Base-by-base conservation (phyloP, 2,797 vertebrate genomes). In the Aldrovandia affinis region DNA sequence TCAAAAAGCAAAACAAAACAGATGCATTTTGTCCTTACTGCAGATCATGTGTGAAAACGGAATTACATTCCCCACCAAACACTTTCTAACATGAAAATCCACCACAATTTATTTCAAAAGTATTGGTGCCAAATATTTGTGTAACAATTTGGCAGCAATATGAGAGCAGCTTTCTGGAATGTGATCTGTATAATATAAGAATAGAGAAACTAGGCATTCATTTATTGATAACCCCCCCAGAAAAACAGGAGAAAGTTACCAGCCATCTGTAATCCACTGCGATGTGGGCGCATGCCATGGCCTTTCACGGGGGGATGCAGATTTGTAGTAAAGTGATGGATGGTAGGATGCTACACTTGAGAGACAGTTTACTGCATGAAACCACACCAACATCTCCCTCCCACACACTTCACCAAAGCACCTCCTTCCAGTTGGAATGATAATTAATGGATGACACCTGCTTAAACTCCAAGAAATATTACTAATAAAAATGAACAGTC, bases 361-460 rank as follows among this genome's bases (percentile, higher is more conserved):
- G 70, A 75, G 36, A 22, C 39, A 9, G 39, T 75, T 75, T 75
- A 22, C 36, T 5, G 70, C 70, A 44, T 42, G 39, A 25, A 18
- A 39, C 70, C 70, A 44, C 39, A 36, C 18, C 22, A 10, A 44
- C 70, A 14, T 75, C 70, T 25, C 39, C 39, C 36, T 75, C 70
- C 70, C 70, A 75, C 70, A 22, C 70, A 75, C 7, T 44, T 25
- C 33, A 20, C 12, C 14, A 1, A 39, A 70, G 65, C 14, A 30
- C 33, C 65, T 7, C 18, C 36, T 25, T 44, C 8, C 20, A 75
- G 36, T 39, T 44, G 2, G 39, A n/a, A 44, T 18, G n/a, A 44
- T 75, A 42, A 75, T 93, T 91, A 89, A 90, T 89, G 90, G 92
- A 92, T 91, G 92, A 94, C 92, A 94, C 93, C 87, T 92, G 91